Base-by-base conservation (phyloP, 2,113 vertebrate species). In the Leptobrachium leishanense region DNA sequence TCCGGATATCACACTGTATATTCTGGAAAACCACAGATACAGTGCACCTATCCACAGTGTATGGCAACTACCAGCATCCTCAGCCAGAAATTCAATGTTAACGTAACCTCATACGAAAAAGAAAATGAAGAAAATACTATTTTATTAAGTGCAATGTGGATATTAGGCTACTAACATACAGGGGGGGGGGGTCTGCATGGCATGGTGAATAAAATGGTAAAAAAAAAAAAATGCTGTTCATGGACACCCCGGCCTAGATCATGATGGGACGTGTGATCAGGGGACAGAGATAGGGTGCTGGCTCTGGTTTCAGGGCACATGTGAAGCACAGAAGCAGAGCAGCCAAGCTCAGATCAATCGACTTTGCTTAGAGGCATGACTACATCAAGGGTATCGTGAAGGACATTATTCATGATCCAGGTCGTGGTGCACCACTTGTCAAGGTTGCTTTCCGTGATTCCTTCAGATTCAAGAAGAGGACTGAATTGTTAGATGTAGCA, bases 301-400 rank as follows among this genome's bases (percentile, higher is more conserved):
- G 98, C 40, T 99, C 98, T 5, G 98, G 99, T 31, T 99, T 99
- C 90, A 95, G 94, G 75, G 96, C 97, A 63, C 97, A 99, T 70
- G 93, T 98, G 76, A 97, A 99, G 83, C 98, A 99, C 91, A 91
- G 97, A 44, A 99, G 99, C 85, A 97, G 98, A 63, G 91, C 98
- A 5, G 96, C 97, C 75, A 97, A 93, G 85, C 94, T 99, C 79
- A 93, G 97, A 46, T 95, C 97, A 53, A 89, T 99, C 53, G 98
- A 99, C 89, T 99, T 98, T 43, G 97, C 97, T 1, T 97, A 99
- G 88, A 93, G 97, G 1, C 95, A 99, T 84, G 98, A 97, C 0
- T 99, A 99, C 90, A 99, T 98, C 85, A 99, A 99, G 83, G 98
- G 98, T 55, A 98, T 99, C 31, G 97, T 99, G 54, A 99, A 98